Conservation (phyloP, 2,888 invertebrate genomes). For the Heteropelma amictum region DNA sequence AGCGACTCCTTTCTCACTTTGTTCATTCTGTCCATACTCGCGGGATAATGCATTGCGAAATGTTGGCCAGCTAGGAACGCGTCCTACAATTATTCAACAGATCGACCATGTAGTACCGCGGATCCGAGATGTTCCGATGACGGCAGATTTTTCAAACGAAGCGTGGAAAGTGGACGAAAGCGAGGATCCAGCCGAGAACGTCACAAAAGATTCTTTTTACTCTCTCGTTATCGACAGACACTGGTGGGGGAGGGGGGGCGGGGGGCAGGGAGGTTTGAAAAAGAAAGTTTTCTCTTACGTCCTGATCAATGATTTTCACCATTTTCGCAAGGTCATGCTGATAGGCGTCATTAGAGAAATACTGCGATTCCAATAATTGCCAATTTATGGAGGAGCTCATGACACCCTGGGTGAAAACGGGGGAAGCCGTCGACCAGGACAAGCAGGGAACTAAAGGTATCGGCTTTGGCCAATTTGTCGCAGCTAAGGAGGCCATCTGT, state of each 20-base stretch:
- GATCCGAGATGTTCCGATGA: too few species aligned
- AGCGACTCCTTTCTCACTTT: slow-evolving; percentile 75
- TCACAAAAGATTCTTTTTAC: too few species aligned
- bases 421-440: slow-evolving; percentile 98
- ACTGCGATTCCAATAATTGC: slow-evolving; percentile 93
- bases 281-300: slow-evolving; percentile 70
- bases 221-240: too few species aligned
- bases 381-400: slow-evolving; percentile 97
- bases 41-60: slow-evolving; percentile 84
- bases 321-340: slow-evolving; percentile 91
- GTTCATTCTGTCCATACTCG: slow-evolving; percentile 77
- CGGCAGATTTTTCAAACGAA: too few species aligned
- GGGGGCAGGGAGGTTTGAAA: slow-evolving; percentile 21
- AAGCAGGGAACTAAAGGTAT: slow-evolving; percentile 95
- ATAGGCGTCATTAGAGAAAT: slow-evolving; percentile 88
- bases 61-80: slow-evolving; percentile 84
- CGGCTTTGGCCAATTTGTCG: slow-evolving; percentile 97
- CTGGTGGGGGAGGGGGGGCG: too few species aligned
- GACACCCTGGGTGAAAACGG: slow-evolving; percentile 97
- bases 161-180: too few species aligned
- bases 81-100: slow-evolving; percentile 68
- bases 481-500: slow-evolving; percentile 98
- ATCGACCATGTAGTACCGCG: neutral
- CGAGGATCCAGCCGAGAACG: too few species aligned
- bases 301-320: slow-evolving; percentile 89